Evolutionary conservation across 1,140 invertebrate genomes (phyloP).

Genomic region (Matsumurasca onukii): DNA sequence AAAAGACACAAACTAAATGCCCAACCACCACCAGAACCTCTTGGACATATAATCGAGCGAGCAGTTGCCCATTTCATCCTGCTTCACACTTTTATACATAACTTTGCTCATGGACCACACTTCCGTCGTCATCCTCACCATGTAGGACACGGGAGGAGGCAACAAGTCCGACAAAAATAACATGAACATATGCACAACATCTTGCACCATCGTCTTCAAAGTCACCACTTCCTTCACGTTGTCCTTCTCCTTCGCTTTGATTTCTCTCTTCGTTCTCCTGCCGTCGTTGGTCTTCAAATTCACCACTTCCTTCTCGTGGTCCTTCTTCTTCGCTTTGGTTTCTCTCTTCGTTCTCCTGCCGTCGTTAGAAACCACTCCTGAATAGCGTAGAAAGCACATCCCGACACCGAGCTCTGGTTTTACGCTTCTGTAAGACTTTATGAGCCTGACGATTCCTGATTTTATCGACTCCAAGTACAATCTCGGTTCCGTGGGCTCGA

Average conservation of each 20-base stretch:
- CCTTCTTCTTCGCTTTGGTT: neutral
- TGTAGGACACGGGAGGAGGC: neutral
- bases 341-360: neutral
- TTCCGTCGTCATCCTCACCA: slow-evolving; percentile 11
- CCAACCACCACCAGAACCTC: slow-evolving; percentile 19
- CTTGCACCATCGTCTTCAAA: neutral
- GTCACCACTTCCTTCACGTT: neutral
- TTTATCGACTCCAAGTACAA: neutral
- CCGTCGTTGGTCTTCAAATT: neutral
- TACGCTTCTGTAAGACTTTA: neutral
- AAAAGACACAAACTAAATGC: no score
- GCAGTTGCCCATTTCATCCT: slow-evolving; percentile 20
- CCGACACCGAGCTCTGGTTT: neutral
- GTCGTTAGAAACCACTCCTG: neutral
- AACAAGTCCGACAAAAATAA: slow-evolving; percentile 1
- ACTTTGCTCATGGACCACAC: neutral
- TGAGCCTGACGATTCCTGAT: neutral
- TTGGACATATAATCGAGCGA: slow-evolving; percentile 6
- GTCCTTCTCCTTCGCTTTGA: neutral
- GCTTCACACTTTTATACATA: slow-evolving; percentile 12
- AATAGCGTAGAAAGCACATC: slow-evolving; percentile 3
- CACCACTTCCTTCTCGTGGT: neutral
- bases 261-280: neutral
- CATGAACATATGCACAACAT: neutral
- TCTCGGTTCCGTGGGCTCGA: no score